phyloP scores from a whole-genome alignment of 2,888 invertebrate species.

The Plusia festucae region DNA sequence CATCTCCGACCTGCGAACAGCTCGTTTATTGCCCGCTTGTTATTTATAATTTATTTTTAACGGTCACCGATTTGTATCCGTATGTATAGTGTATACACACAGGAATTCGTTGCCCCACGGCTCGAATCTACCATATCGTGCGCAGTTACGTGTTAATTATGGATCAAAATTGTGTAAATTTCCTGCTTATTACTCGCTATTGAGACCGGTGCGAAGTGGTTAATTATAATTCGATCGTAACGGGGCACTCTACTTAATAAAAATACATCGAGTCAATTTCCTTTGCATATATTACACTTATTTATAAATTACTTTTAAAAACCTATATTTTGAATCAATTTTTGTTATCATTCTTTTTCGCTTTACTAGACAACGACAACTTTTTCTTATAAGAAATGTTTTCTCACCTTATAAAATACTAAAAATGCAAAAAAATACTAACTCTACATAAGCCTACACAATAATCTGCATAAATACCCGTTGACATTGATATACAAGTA shows the following conservation, averaged over 20 bases:
- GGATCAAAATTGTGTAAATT: conserved; percentile 59
- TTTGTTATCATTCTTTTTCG: background rate
- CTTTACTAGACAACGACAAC: background rate
- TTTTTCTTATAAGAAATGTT: background rate
- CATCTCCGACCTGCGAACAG: conserved; percentile 87
- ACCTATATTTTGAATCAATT: background rate
- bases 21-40: conserved; percentile 87
- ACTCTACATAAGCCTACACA: conserved; percentile 12
- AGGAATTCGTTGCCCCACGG: conserved; percentile 64
- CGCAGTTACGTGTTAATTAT: conserved; percentile 67
- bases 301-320: background rate
- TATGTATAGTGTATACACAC: conserved; percentile 62
- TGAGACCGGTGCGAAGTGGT: conserved; percentile 39
- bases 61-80: conserved; percentile 85
- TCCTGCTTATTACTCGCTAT: conserved; percentile 40
- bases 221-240: conserved; percentile 39
- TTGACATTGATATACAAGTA: conserved; percentile 34
- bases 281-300: conserved; percentile 7
- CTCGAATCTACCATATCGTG: conserved; percentile 62
- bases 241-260: conserved; percentile 24
- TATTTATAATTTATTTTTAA: conserved; percentile 90
- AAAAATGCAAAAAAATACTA: too few species aligned
- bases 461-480: conserved; percentile 24
- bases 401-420: too few species aligned
- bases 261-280: conserved; percentile 20